Conservation (phyloP, 2,888 invertebrate species). For the Cryptocephalus moraei region DNA sequence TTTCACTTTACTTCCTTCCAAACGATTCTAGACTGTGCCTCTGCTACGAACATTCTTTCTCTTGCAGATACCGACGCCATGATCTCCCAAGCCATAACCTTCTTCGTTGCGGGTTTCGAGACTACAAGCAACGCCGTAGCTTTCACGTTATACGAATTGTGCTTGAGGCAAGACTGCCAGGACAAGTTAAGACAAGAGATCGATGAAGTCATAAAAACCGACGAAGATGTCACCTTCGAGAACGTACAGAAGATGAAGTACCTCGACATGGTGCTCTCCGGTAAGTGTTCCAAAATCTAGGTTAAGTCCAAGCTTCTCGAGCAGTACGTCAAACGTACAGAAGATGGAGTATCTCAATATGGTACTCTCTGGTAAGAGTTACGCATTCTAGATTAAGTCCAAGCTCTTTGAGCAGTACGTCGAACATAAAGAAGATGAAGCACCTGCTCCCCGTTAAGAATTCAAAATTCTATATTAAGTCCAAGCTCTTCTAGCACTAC, state of each 20-base stretch:
- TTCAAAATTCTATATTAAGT: too few relatives aligned
- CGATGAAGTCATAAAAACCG: slow-evolving; percentile 22
- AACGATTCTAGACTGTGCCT: too few relatives aligned
- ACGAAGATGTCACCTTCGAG: slow-evolving; percentile 38
- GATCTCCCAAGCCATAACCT: slow-evolving; percentile 39
- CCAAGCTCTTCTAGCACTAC: too few relatives aligned
- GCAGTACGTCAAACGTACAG: too few relatives aligned
- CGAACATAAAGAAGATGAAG: too few relatives aligned
- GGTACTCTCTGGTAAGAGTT: slow-evolving; percentile 13
- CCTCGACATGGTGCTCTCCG: slow-evolving; percentile 41
- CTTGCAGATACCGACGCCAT: slow-evolving; percentile 30
- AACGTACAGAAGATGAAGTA: slow-evolving; percentile 41
- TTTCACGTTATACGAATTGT: slow-evolving; percentile 39
- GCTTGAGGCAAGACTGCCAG: slow-evolving; percentile 38
- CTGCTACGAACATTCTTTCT: not conserved
- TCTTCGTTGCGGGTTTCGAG: slow-evolving; percentile 45
- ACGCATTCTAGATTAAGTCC: too few relatives aligned
- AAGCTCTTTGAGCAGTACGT: too few relatives aligned
- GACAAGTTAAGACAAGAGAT: slow-evolving; percentile 40
- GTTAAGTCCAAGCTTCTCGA: too few relatives aligned
- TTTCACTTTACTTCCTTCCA: too few relatives aligned
- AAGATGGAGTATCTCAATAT: too few relatives aligned
- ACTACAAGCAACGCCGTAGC: slow-evolving; percentile 41
- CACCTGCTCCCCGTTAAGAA: too few relatives aligned
- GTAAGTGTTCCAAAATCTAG: slow-evolving; percentile 21